Base-by-base conservation (phyloP, 2,113 vertebrate genomes). In the Grallaria varia region DNA sequence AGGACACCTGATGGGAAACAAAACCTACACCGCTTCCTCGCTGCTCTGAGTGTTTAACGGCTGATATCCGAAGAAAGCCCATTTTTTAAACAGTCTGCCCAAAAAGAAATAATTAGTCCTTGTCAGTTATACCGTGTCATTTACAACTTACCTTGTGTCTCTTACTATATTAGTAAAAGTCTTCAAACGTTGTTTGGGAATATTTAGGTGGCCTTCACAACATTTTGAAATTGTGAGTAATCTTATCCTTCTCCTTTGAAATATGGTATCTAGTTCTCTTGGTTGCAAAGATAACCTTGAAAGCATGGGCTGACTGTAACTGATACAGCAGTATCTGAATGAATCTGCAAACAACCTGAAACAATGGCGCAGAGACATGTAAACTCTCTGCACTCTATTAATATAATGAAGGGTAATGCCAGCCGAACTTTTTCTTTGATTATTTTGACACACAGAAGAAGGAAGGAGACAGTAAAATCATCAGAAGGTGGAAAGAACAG, bases 1-100 rank as follows among this genome's bases (percentile, higher is more conserved):
- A n/a, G 55, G 62, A 11, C 16, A 35, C 8, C 35, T 18, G 52
- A 10, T 8, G 25, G 53, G 24, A 76, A 59, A 47, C 53, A 42
- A 58, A 33, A 53, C 0, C 28, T 6, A 1, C 24, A 2, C 13
- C 12, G n/a, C 21, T 64, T 31, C n/a, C 28, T 42, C 8, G 0
- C 62, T 15, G 78, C 49, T 19, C 52, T 17, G 56, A 12, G 17
- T 14, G n/a, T 6, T 40, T 7, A 8, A 6, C 5, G 4, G 37
- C 2, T 4, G 22, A 4, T 15, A n/a, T 4, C 40, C n/a, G 80
- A 12, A 42, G 28, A 58, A 75, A 79, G 5, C 19, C 0, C 13
- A 1, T 1, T 30, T 68, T 62, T 40, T 2, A 16, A 40, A 25
- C 5, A 45, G 31, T 5, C 40, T 78, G 13, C 28, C 28, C 35